A percentile compares a stretch with the other conserved stretches of the same genome.
Conservation (phyloP, 2,797 vertebrate genomes). For the Anas bahamensis region DNA sequence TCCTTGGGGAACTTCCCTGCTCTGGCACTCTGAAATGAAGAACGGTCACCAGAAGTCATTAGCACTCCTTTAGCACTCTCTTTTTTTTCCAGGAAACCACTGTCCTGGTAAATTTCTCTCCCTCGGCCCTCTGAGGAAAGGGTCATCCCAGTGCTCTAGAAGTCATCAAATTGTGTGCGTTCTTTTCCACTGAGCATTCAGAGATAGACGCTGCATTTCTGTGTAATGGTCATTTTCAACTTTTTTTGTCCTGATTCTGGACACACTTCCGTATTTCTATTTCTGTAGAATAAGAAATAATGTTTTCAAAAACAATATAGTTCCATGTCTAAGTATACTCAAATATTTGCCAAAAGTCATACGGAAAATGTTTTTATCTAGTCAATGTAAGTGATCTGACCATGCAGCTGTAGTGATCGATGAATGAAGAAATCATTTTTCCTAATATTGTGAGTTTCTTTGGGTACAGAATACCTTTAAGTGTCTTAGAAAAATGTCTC, state of each 20-base stretch:
- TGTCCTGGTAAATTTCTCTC: not conserved
- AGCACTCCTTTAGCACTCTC: not conserved
- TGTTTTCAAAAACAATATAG: not conserved
- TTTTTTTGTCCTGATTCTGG: not conserved
- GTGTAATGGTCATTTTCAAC: not conserved
- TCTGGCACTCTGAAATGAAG: not conserved
- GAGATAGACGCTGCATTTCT: not conserved
- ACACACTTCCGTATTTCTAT: not conserved
- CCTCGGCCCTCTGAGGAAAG: not conserved
- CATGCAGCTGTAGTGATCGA: not conserved
- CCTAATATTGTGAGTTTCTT: not conserved
- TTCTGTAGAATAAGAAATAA: not conserved
- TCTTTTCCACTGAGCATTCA: not conserved
- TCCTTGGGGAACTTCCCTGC: not conserved
- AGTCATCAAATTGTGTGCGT: not conserved
- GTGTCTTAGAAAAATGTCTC: not conserved
- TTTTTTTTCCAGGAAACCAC: accelerated
- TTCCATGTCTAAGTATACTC: not conserved
- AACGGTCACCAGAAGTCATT: not conserved
- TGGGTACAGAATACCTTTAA: not conserved
- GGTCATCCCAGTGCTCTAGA: not conserved
- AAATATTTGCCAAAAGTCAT: not conserved
- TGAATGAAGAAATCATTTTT: not conserved
- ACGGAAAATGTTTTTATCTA: not conserved
- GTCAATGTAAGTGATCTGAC: not conserved